Evolutionary conservation across 2,888 invertebrate species (phyloP), one percentile per base, ranked within the genome.

Genomic region (Nyleta sp.): DNA sequence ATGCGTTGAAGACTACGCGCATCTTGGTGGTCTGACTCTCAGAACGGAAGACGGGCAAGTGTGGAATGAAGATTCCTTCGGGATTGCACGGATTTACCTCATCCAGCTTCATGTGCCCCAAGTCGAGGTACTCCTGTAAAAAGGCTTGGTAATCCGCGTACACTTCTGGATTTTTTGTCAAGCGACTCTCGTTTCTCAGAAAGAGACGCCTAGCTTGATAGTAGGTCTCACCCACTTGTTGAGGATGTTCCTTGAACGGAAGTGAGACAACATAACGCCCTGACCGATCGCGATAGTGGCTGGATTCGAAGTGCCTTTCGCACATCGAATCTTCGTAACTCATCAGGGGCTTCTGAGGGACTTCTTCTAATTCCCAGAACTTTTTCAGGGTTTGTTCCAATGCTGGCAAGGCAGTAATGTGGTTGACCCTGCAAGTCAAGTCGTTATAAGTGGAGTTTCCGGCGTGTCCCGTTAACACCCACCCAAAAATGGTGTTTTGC

Each of bases 1-100:
- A 44, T 3, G 62, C 62, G 24, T 62, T 62, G 11, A 62, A 62
- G 10, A 62, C 62, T 1, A 60, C 35, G 2, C 60, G n/a, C 1
- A 60, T 4, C 11, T 57, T 40, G 4, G 60, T 46, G 7, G 60
- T 62, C 11, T 22, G n/a, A 24, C 48, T 62, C n/a, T n/a, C n/a
- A 18, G 22, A n/a, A 10, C 1, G 7, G 8, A 7, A 2, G 0
- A 62, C 48, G n/a, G 48, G 22, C 0, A 33, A 13, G 10, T 62
- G 62, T 2, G 48, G 62, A 8, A 62, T 48, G 15, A 28, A n/a
- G n/a, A n/a, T n/a, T n/a, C n/a, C n/a, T n/a, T n/a, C n/a, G n/a
- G n/a, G n/a, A n/a, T n/a, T n/a, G n/a, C n/a, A n/a, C n/a, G n/a
- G n/a, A n/a, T n/a, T n/a, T n/a, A n/a, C n/a, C n/a, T n/a, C n/a